Conservation (phyloP, 1,140 invertebrate genomes). For the Ctenoplectra terminalis region DNA sequence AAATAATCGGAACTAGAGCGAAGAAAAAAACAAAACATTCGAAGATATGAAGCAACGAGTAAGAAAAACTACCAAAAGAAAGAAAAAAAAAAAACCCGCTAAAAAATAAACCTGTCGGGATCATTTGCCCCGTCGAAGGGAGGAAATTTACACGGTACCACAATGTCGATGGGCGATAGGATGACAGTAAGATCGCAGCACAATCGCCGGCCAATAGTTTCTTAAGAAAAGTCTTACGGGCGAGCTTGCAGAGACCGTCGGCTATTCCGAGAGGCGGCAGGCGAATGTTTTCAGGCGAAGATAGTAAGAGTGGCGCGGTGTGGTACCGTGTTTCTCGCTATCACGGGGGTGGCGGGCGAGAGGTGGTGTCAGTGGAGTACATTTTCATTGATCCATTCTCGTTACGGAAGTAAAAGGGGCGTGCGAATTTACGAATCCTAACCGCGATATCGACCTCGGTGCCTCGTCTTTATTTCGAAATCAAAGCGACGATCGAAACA, state of each 20-base stretch:
- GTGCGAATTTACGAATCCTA: slow-evolving; percentile 71
- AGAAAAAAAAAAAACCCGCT: too few species aligned
- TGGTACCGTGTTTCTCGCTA: slow-evolving; percentile 72
- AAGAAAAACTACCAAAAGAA: neutral
- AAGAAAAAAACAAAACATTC: too few species aligned
- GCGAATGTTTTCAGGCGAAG: slow-evolving; percentile 77
- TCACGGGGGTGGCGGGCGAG: slow-evolving; percentile 64
- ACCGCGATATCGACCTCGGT: slow-evolving; percentile 54
- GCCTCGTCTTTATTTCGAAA: neutral
- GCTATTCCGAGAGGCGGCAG: slow-evolving; percentile 34
- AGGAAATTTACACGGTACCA: neutral
- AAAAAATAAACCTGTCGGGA: neutral
- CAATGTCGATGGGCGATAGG: neutral
- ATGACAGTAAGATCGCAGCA: slow-evolving; percentile 19
- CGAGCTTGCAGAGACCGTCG: slow-evolving; percentile 55
- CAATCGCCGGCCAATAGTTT: slow-evolving; percentile 11
- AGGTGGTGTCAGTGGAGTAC: slow-evolving; percentile 67
- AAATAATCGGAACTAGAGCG: neutral
- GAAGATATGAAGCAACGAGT: too few species aligned
- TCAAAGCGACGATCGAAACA: neutral
- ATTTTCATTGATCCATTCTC: slow-evolving; percentile 81
- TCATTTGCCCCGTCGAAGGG: neutral
- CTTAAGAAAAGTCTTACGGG: slow-evolving; percentile 13
- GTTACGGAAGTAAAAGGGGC: slow-evolving; percentile 59
- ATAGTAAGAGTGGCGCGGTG: slow-evolving; percentile 76